Evolutionary conservation across 2,888 invertebrate genomes (phyloP).

Genomic region (Hofmannophila pseudospretella): DNA sequence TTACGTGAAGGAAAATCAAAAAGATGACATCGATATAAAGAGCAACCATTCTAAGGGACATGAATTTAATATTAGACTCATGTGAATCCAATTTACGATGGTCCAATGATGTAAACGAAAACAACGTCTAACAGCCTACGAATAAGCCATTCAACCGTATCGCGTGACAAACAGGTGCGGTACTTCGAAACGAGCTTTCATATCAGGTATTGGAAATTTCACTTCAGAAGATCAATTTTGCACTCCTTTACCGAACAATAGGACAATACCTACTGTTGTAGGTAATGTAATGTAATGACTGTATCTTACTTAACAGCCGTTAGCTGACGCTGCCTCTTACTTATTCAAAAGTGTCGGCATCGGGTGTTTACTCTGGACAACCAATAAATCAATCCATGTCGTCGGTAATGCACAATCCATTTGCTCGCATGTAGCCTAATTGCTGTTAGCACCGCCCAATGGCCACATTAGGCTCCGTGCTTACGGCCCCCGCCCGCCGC

Average conservation of each 20-base stretch:
- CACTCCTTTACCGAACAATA: slow-evolving; percentile 9
- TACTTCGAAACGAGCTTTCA: slow-evolving; percentile 39
- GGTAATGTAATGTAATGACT: slow-evolving; percentile 58
- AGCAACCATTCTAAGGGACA: slow-evolving; percentile 52
- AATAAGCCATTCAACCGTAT: slow-evolving; percentile 32
- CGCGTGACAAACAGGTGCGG: slow-evolving; percentile 43
- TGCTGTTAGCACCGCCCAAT: slow-evolving; percentile 74
- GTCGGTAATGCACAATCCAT: slow-evolving; percentile 74
- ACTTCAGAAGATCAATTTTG: slow-evolving; percentile 40
- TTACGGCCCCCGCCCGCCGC: slow-evolving; percentile 47
- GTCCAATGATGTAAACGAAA: slow-evolving; percentile 31
- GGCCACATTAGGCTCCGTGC: slow-evolving; percentile 67
- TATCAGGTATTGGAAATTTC: slow-evolving; percentile 40
- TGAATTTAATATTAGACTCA: slow-evolving; percentile 57
- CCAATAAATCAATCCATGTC: slow-evolving; percentile 74
- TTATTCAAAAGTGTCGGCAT: slow-evolving; percentile 38
- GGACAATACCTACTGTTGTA: slow-evolving; percentile 40
- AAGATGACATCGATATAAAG: slow-evolving; percentile 57
- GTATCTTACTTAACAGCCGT: slow-evolving; percentile 47
- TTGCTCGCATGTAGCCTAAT: slow-evolving; percentile 71
- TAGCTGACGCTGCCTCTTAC: slow-evolving; percentile 17
- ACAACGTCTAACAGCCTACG: slow-evolving; percentile 29
- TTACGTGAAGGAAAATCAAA: slow-evolving; percentile 74
- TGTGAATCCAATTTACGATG: slow-evolving; percentile 45
- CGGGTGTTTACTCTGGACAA: slow-evolving; percentile 22